These are phyloP conservation scores for Saccopteryx bilineata DNA, from an alignment of 2,113 vertebrate species.

Conservation along the genomic window DNA sequence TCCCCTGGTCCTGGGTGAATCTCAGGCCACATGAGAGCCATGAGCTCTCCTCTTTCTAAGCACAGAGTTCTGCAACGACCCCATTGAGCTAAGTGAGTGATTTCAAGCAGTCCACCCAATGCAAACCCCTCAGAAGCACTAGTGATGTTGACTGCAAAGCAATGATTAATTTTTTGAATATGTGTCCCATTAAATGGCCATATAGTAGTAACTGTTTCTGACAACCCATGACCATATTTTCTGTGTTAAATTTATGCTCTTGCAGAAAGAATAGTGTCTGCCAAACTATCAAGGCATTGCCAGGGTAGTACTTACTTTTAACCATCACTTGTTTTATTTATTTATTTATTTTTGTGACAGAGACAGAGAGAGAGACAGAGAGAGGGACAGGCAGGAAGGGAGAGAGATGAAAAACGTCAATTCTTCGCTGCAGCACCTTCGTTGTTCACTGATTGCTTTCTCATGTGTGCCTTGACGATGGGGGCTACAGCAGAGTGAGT, in stretches of 20 bases:
- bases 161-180: neutral
- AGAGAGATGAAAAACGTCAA: too few relatives aligned
- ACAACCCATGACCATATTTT: neutral
- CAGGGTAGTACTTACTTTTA: conserved; percentile 35
- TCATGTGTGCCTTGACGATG: too few relatives aligned
- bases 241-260: neutral
- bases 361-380: too few relatives aligned
- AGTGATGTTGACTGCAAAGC: neutral
- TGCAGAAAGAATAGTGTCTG: neutral
- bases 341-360: too few relatives aligned
- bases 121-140: fast-evolving
- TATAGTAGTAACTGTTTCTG: neutral
- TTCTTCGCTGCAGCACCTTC: too few relatives aligned
- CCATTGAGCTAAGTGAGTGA: fast-evolving
- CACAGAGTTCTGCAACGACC: neutral
- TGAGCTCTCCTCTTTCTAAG: neutral
- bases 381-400: too few relatives aligned
- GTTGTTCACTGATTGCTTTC: too few relatives aligned
- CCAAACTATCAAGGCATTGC: neutral
- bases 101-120: neutral
- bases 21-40: neutral
- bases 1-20: neutral
- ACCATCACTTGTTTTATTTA: conserved; percentile 41
- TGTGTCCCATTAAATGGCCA: neutral
- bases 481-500: too few relatives aligned